Percentiles rank a stretch among this genome's conserved stretches.
phyloP scores from a whole-genome alignment of 35 echinoderm and acorn worm genomes.

The Strongylocentrotus purpuratus region DNA sequence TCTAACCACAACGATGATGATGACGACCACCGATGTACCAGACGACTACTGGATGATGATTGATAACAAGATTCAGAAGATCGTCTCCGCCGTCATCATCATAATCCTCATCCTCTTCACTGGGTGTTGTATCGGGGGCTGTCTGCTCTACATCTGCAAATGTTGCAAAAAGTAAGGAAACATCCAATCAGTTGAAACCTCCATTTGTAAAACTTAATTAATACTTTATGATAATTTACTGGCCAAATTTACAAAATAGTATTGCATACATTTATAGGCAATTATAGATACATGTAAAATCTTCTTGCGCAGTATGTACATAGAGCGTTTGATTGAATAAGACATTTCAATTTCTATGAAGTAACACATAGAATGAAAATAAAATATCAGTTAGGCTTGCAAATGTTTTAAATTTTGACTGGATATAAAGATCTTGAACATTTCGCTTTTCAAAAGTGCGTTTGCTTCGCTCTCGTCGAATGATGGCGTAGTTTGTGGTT shows the following conservation, averaged over 20 bases:
- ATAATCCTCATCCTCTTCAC: neutral
- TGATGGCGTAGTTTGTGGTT: too few relatives aligned
- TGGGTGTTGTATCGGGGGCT: neutral
- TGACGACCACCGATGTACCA: neutral
- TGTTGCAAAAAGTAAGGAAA: neutral
- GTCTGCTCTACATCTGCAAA: constrained; percentile 36
- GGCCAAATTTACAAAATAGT: too few relatives aligned
- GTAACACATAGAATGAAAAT: neutral
- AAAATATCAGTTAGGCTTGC: neutral
- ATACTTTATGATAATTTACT: too few relatives aligned
- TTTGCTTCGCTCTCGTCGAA: too few relatives aligned
- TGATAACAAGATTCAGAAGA: constrained; percentile 37
- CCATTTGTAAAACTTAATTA: too few relatives aligned
- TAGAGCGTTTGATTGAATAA: too few relatives aligned
- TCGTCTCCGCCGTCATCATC: constrained; percentile 36
- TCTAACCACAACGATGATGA: neutral
- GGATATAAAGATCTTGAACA: neutral
- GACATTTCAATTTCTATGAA: too few relatives aligned
- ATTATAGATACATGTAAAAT: too few relatives aligned
- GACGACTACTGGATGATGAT: constrained; percentile 36
- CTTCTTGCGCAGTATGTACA: too few relatives aligned
- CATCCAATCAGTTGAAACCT: too few relatives aligned
- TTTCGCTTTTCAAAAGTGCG: too few relatives aligned
- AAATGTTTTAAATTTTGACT: neutral
- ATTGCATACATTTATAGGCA: too few relatives aligned